Conservation (phyloP, 2,113 vertebrate species). For the Onychostoma macrolepis region DNA sequence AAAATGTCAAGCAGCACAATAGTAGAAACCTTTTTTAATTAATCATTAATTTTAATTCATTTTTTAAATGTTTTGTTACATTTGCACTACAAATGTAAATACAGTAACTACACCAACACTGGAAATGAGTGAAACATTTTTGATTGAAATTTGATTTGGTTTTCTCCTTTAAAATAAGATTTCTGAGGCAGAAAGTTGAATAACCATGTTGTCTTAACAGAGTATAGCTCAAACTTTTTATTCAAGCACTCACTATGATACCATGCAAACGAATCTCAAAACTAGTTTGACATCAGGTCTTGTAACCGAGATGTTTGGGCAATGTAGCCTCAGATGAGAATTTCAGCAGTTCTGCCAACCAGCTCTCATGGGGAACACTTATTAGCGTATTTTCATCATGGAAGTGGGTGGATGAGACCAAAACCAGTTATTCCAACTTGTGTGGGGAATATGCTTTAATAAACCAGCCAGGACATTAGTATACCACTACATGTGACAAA, state of each 20-base stretch:
- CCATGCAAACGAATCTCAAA: background rate
- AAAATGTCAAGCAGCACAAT: no score
- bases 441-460: background rate
- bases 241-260: background rate
- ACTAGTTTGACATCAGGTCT: background rate
- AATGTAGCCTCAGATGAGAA: background rate
- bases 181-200: background rate
- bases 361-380: conserved; percentile 2
- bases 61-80: no score
- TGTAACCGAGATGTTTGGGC: background rate
- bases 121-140: no score
- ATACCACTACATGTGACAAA: background rate
- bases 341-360: background rate
- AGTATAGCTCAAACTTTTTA: background rate
- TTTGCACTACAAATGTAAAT: no score
- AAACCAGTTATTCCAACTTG: conserved; percentile 2
- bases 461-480: background rate
- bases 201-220: background rate
- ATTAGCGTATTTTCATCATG: background rate
- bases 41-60: no score
- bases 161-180: background rate
- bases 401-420: background rate
- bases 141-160: background rate
- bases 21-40: no score
- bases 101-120: no score